Evolutionary conservation across 2,888 invertebrate species (phyloP).

Genomic region (Drosophila mimetica): DNA sequence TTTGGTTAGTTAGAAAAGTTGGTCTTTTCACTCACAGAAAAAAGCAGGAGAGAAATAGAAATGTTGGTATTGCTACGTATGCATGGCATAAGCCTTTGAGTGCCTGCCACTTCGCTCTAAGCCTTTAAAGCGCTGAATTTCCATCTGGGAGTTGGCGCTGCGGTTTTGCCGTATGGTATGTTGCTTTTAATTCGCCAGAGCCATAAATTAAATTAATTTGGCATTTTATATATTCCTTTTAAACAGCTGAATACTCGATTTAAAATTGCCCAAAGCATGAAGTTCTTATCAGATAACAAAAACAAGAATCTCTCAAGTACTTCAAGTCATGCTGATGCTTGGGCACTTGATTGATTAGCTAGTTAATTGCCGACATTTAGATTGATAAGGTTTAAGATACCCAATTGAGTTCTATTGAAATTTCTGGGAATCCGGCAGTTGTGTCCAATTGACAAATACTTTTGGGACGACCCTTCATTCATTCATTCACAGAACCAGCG

Average conservation of each 20-base stretch:
- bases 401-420: constrained; percentile 7
- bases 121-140: constrained; percentile 46
- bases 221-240: too few relatives aligned
- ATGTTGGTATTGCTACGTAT: constrained; percentile 20
- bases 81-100: constrained; percentile 57
- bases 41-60: neutral
- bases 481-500: constrained; percentile 14
- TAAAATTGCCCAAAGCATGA: constrained; percentile 1
- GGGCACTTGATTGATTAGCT: constrained; percentile 37
- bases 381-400: constrained; percentile 43
- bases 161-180: constrained; percentile 17
- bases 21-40: constrained; percentile 1
- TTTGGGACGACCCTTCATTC: constrained; percentile 15
- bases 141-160: constrained; percentile 11
- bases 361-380: constrained; percentile 47
- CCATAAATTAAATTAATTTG: constrained; percentile 11
- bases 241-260: constrained; percentile 5
- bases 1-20: constrained; percentile 43
- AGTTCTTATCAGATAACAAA: constrained; percentile 16
- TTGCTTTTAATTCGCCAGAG: constrained; percentile 22
- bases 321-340: constrained; percentile 35
- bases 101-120: constrained; percentile 45
- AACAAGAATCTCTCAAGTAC: neutral
- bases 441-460: constrained; percentile 29
- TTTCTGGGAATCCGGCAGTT: constrained; percentile 9